Evolutionary conservation across 2,113 vertebrate genomes (phyloP).

Genomic region (Cisticola juncidis): DNA sequence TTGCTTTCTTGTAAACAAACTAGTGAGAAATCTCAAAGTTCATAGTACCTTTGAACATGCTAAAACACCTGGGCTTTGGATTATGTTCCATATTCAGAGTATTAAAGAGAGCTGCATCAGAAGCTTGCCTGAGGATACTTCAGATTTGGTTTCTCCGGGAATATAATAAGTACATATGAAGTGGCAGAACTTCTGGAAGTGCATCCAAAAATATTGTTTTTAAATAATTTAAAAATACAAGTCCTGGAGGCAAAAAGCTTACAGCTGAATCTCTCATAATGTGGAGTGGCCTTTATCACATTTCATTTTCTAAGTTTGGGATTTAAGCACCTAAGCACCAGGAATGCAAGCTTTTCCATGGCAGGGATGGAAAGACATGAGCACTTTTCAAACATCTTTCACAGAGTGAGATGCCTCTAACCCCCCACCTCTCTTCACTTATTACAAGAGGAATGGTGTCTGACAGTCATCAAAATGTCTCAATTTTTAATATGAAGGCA

Average conservation of each 20-base stretch:
- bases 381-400: background rate
- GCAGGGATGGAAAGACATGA: background rate
- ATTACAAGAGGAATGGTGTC: background rate
- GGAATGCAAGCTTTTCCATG: background rate
- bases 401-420: background rate
- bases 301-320: background rate
- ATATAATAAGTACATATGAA: background rate
- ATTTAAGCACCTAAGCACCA: background rate
- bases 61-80: background rate
- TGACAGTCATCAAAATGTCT: background rate
- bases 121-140: background rate
- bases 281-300: background rate
- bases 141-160: background rate
- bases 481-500: background rate
- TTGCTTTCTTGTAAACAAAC: background rate
- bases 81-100: rapidly evolving
- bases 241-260: background rate
- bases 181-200: background rate
- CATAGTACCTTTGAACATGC: background rate
- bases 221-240: background rate
- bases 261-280: background rate
- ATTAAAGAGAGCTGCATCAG: background rate
- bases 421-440: background rate
- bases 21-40: background rate
- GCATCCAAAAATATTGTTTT: background rate